A percentile compares a stretch with the other conserved stretches of the same genome.
Conservation (phyloP, 2,797 vertebrate species). For the Xenops minutus region DNA sequence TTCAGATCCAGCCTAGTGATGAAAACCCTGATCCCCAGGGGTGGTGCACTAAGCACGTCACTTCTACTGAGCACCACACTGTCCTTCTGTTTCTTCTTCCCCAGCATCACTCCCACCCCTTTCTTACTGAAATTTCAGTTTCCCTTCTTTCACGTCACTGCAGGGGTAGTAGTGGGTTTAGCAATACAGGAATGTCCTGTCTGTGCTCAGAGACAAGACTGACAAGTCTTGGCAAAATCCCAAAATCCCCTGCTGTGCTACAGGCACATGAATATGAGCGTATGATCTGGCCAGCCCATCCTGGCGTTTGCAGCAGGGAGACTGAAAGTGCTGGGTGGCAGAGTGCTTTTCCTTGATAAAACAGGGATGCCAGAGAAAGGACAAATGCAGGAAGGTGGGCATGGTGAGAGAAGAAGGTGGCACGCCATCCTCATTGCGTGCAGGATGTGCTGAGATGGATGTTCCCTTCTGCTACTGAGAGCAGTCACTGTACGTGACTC, state of each 20-base stretch:
- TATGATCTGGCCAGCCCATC: fast-evolving
- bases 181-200: not conserved
- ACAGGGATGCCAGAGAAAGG: not conserved
- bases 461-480: not conserved
- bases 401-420: not conserved
- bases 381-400: not conserved
- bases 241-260: fast-evolving
- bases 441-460: not conserved
- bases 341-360: not conserved
- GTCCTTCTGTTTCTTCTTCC: not conserved
- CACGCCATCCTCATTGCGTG: fast-evolving
- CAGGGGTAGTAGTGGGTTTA: not conserved
- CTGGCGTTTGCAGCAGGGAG: fast-evolving
- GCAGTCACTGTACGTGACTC: not conserved
- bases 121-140: not conserved
- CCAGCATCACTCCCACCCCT: not conserved
- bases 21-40: not conserved
- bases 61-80: fast-evolving
- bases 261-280: not conserved
- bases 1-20: not conserved
- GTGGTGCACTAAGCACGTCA: not conserved
- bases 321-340: not conserved
- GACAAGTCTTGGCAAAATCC: not conserved
- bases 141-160: not conserved
- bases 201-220: not conserved